phyloP scores from a whole-genome alignment of 1,140 invertebrate species.

The Antheraea mylitta region DNA sequence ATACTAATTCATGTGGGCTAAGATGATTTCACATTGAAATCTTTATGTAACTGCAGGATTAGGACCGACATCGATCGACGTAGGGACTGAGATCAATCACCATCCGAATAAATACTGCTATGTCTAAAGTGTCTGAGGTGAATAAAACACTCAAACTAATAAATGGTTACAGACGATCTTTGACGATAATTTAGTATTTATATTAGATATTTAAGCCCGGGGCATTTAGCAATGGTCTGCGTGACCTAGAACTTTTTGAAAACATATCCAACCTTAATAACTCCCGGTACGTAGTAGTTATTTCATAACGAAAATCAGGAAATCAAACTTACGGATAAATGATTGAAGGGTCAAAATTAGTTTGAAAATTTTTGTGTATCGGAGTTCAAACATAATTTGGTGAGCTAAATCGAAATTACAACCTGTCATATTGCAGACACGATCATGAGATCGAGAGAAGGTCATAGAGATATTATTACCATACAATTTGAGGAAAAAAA shows the following conservation, averaged over 20 bases:
- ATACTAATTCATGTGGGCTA: too few species aligned
- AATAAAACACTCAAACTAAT: neutral
- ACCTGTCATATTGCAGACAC: constrained; percentile 70
- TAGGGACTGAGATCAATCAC: too few species aligned
- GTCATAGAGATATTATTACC: constrained; percentile 47
- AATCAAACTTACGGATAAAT: neutral
- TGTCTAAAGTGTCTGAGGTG: neutral
- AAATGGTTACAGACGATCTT: constrained; percentile 36
- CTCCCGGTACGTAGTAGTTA: neutral
- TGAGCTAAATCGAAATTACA: constrained; percentile 58
- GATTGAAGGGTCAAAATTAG: constrained; percentile 22
- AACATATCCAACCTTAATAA: constrained; percentile 31
- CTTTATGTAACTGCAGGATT: too few species aligned
- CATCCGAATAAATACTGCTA: neutral
- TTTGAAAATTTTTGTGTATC: constrained; percentile 25
- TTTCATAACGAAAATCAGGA: neutral
- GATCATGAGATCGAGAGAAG: constrained; percentile 63
- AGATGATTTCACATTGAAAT: too few species aligned
- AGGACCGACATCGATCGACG: too few species aligned
- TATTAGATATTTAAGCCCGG: constrained; percentile 57
- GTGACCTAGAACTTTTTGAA: constrained; percentile 71
- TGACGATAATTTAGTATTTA: constrained; percentile 67
- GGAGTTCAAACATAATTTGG: constrained; percentile 33
- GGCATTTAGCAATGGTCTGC: constrained; percentile 63
- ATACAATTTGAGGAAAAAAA: neutral